phyloP scores from a whole-genome alignment of 2,888 invertebrate genomes.

The Stictocephala bisonia region DNA sequence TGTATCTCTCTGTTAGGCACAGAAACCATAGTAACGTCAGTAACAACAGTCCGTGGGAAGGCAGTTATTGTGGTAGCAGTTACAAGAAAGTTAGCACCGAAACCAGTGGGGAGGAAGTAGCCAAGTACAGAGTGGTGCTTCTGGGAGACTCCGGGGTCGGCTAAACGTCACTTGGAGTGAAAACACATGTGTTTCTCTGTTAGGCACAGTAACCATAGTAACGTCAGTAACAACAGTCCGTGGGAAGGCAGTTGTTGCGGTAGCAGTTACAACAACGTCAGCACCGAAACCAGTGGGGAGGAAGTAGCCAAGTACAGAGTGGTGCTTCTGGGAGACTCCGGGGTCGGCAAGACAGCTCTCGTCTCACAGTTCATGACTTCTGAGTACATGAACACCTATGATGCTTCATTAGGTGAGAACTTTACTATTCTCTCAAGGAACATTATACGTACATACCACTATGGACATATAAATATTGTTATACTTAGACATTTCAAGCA shows the following conservation, averaged over 20 bases:
- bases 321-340: constrained; percentile 72
- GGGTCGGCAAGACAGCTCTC: constrained; percentile 91
- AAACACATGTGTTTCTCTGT: no score
- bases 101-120: constrained; percentile 73
- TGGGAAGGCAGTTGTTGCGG: constrained; percentile 90
- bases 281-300: constrained; percentile 76
- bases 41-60: constrained; percentile 84
- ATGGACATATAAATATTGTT: no score
- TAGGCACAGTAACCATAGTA: constrained; percentile 69
- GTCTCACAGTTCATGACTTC: constrained; percentile 96
- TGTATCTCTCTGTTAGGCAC: no score
- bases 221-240: constrained; percentile 80
- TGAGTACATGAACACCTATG: constrained; percentile 95
- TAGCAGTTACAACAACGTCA: constrained; percentile 80
- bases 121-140: constrained; percentile 68
- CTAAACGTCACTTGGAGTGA: constrained; percentile 90
- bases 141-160: constrained; percentile 84
- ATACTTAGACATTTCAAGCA: no score
- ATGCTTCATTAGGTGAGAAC: constrained; percentile 89
- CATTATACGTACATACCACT: no score
- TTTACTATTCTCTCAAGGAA: no score
- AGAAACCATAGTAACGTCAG: constrained; percentile 80
- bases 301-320: constrained; percentile 69
- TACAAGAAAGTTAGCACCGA: constrained; percentile 77
- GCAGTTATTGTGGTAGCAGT: constrained; percentile 86